Evolutionary conservation across 2,113 vertebrate species (phyloP).

Genomic region (Chunga burmeisteri): DNA sequence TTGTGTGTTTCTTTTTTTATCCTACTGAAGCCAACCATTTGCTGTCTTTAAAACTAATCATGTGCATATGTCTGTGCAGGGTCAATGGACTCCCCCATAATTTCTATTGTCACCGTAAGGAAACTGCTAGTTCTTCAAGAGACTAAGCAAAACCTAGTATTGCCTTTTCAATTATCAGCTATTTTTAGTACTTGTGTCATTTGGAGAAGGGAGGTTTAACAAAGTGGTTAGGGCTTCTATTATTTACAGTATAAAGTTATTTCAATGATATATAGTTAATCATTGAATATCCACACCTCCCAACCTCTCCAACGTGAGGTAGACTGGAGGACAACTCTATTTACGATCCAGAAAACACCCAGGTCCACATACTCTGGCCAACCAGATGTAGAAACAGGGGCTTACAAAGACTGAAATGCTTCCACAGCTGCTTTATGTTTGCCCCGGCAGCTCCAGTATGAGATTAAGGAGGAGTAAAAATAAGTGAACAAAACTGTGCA

Average conservation of each 20-base stretch:
- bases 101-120: not conserved
- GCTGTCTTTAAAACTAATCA: not conserved
- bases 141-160: not conserved
- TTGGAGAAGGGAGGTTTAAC: not conserved
- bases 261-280: not conserved
- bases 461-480: not conserved
- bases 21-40: not conserved
- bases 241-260: not conserved
- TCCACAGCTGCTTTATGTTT: not conserved
- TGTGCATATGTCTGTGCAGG: not conserved
- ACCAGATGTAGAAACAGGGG: not conserved
- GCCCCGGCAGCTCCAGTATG: not conserved
- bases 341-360: not conserved
- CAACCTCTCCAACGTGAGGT: not conserved
- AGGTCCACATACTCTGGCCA: not conserved
- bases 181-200: not conserved
- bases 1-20: not conserved
- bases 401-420: not conserved
- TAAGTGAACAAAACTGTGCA: not conserved
- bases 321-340: not conserved
- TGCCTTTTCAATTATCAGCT: not conserved
- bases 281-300: not conserved
- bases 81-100: not conserved
- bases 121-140: not conserved
- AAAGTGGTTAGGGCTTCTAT: not conserved